phyloP scores from a whole-genome alignment of 2,797 vertebrate genomes.

The Tenualosa thibaudeaui region DNA sequence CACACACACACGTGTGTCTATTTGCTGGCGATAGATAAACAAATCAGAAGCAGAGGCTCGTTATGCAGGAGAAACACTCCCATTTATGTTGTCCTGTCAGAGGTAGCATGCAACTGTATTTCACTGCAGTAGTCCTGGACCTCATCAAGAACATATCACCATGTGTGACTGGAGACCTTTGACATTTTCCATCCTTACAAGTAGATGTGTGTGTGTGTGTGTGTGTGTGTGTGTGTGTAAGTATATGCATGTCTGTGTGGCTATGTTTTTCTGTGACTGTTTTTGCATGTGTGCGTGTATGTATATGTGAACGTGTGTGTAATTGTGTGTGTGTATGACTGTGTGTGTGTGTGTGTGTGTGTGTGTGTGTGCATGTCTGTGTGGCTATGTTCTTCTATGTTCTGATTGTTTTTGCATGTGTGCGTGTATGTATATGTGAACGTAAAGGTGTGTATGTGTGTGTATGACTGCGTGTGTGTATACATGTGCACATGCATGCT shows the following conservation, averaged over 20 bases:
- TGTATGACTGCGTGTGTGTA: background rate
- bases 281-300: background rate
- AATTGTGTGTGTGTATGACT: background rate
- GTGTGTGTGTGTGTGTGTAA: slow-evolving; percentile 7
- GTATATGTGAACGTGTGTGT: background rate
- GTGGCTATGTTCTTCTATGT: slow-evolving; percentile 18
- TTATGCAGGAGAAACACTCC: slow-evolving; percentile 1
- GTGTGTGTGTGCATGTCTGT: slow-evolving; percentile 10
- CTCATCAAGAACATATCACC: slow-evolving; percentile 48
- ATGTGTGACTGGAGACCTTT: slow-evolving; percentile 18
- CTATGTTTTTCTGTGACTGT: background rate
- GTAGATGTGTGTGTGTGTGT: background rate
- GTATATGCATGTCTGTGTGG: slow-evolving; percentile 32
- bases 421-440: slow-evolving; percentile 9
- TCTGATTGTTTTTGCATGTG: background rate
- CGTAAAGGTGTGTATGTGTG: slow-evolving; percentile 29
- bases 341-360: slow-evolving; percentile 31
- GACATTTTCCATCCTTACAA: background rate
- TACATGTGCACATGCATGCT: background rate
- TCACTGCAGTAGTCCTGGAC: slow-evolving; percentile 58
- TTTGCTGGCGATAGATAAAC: slow-evolving; percentile 10
- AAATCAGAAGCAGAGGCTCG: slow-evolving; percentile 18
- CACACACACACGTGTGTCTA: slow-evolving; percentile 13
- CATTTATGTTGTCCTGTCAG: background rate
- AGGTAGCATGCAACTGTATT: slow-evolving; percentile 33